These are phyloP conservation scores for Bufo gargarizans DNA, from an alignment of 2,113 vertebrate genomes.

Conservation along the genomic window DNA sequence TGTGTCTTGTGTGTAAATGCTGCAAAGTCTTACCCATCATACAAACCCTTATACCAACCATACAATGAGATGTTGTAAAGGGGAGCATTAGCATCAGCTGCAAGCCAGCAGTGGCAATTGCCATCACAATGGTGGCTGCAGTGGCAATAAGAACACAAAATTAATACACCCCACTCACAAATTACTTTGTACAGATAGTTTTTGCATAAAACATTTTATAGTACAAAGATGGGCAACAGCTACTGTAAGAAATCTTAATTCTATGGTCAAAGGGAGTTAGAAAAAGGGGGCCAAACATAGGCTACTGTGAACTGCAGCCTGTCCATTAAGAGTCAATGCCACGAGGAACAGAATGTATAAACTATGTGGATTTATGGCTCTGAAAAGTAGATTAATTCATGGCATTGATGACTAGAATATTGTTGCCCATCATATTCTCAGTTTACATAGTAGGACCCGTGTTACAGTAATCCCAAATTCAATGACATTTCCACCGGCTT, in stretches of 20 bases:
- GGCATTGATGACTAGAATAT: conserved; percentile 16
- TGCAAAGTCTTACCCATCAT: conserved; percentile 93
- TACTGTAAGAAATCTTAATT: background rate
- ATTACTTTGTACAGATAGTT: conserved; percentile 59
- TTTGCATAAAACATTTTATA: conserved; percentile 43
- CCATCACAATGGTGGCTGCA: conserved; percentile 99
- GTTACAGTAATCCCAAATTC: conserved; percentile 52
- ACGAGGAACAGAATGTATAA: background rate
- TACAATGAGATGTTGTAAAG: conserved; percentile 99
- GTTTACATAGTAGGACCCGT: conserved; percentile 28
- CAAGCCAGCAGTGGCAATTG: conserved; percentile 96
- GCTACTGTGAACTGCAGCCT: background rate
- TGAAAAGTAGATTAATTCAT: background rate
- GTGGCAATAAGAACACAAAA: conserved; percentile 99
- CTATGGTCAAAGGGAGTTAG: background rate
- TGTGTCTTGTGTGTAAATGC: conserved; percentile 57
- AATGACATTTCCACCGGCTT: background rate
- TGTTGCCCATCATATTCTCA: conserved; percentile 51
- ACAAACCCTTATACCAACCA: conserved; percentile 99
- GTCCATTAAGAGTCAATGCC: background rate
- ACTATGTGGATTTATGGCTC: no score
- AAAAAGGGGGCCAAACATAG: background rate
- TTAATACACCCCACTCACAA: conserved; percentile 85
- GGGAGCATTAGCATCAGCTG: conserved; percentile 99
- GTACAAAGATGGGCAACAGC: conserved; percentile 51